A percentile compares a stretch with the other conserved stretches of the same genome.
These are phyloP conservation scores for Podocnemis expansa DNA, from an alignment of 2,113 vertebrate genomes.

Conservation along the genomic window DNA sequence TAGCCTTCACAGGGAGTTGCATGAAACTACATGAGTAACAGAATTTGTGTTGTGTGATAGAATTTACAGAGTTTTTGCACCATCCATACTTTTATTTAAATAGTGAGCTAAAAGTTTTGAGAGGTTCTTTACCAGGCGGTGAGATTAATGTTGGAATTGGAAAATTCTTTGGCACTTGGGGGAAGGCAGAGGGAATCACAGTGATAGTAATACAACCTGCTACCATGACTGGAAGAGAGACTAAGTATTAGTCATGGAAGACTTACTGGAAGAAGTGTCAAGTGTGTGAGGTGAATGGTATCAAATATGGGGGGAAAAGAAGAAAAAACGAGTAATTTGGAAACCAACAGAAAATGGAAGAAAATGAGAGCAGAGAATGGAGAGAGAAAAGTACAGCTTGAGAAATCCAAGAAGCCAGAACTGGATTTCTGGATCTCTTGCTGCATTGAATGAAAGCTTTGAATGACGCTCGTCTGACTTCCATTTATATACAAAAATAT, in stretches of 20 bases:
- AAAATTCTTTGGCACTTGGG: neutral
- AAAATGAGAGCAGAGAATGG: neutral
- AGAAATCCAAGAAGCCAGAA: neutral
- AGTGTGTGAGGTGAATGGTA: neutral
- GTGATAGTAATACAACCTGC: neutral
- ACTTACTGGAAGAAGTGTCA: neutral
- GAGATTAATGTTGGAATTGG: neutral
- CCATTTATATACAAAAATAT: neutral
- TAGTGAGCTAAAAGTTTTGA: neutral
- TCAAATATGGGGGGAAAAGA: too few relatives aligned
- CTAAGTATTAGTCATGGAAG: neutral
- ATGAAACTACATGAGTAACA: neutral
- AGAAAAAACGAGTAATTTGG: neutral
- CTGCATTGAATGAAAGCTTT: neutral
- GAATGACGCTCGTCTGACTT: neutral
- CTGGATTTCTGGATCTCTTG: neutral
- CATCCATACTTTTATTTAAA: neutral
- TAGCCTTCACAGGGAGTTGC: neutral
- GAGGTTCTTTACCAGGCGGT: neutral
- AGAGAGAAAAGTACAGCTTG: fast-evolving
- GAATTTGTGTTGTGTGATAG: neutral
- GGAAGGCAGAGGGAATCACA: neutral
- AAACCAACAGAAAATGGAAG: neutral
- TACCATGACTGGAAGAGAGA: neutral
- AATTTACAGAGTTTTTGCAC: neutral